These are phyloP conservation scores for Notechis scutatus DNA, from an alignment of 2,113 vertebrate species.

Conservation along the genomic window DNA sequence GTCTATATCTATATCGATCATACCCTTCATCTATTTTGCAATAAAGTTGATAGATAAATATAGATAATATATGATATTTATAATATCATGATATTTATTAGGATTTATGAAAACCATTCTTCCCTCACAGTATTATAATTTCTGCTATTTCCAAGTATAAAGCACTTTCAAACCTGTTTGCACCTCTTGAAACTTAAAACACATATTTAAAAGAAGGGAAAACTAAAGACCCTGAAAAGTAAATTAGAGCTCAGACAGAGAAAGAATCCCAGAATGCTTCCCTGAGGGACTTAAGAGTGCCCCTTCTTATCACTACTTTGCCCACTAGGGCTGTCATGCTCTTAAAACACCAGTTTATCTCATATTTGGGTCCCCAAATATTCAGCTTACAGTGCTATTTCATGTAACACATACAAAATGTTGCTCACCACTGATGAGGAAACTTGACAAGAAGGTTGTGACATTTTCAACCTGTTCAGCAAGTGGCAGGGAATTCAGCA, in stretches of 20 bases:
- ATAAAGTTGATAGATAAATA: too few species aligned
- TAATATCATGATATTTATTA: not conserved
- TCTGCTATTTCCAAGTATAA: not conserved
- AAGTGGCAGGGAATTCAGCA: not conserved
- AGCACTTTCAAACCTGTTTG: not conserved
- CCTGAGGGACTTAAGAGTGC: not conserved
- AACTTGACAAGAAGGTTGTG: not conserved
- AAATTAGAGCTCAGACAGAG: not conserved
- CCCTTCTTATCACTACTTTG: not conserved
- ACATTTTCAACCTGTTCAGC: not conserved
- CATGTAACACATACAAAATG: not conserved
- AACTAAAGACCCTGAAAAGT: not conserved
- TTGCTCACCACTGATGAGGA: not conserved
- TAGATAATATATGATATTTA: not conserved
- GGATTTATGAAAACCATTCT: not conserved
- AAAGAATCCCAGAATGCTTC: not conserved
- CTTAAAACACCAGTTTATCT: not conserved
- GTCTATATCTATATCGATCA: too few species aligned
- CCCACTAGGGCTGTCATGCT: not conserved
- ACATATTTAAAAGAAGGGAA: not conserved
- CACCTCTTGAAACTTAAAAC: not conserved
- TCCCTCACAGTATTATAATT: not conserved
- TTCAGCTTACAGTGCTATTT: not conserved
- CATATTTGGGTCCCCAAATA: not conserved
- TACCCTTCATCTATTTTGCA: too few species aligned